Percentiles rank a stretch among this genome's conserved stretches.
Conservation (phyloP, 2,113 vertebrate genomes). For the Crotalus tigris region DNA sequence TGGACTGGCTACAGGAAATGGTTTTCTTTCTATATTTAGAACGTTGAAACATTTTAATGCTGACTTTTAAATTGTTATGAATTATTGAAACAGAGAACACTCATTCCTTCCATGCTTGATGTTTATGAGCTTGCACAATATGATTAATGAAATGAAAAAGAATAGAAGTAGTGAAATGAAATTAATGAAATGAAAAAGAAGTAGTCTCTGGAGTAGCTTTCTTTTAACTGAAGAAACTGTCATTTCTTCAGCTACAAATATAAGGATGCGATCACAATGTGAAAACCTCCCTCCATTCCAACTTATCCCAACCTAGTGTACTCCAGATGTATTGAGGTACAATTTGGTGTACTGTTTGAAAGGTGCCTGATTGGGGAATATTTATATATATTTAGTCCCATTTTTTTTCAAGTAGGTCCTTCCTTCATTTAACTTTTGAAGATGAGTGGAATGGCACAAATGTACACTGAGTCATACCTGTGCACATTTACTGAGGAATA, state of each 20-base stretch:
- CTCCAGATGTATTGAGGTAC: background rate
- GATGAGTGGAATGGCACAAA: background rate
- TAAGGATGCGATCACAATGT: constrained; percentile 27
- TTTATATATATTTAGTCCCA: background rate
- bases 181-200: constrained; percentile 38
- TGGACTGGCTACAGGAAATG: constrained; percentile 28
- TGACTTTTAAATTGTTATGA: constrained; percentile 25
- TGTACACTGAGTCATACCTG: background rate
- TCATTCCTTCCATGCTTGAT: constrained; percentile 33
- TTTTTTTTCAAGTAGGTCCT: background rate
- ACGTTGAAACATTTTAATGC: constrained; percentile 19
- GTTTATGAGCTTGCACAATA: constrained; percentile 45
- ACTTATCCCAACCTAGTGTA: background rate
- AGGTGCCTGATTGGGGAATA: background rate
- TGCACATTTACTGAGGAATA: background rate
- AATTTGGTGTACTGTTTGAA: background rate
- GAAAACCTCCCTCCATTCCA: background rate
- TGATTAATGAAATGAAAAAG: constrained; percentile 31
- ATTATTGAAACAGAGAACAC: constrained; percentile 25
- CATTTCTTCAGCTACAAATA: constrained; percentile 8
- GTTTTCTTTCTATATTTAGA: constrained; percentile 9
- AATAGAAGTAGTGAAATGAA: background rate
- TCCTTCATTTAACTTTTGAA: constrained; percentile 9
- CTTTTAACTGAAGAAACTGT: constrained; percentile 37
- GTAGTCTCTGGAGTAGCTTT: constrained; percentile 21